Evolutionary conservation across 1,140 invertebrate genomes (phyloP), one percentile per base, ranked within the genome.

Genomic region (Heliconius himera): DNA sequence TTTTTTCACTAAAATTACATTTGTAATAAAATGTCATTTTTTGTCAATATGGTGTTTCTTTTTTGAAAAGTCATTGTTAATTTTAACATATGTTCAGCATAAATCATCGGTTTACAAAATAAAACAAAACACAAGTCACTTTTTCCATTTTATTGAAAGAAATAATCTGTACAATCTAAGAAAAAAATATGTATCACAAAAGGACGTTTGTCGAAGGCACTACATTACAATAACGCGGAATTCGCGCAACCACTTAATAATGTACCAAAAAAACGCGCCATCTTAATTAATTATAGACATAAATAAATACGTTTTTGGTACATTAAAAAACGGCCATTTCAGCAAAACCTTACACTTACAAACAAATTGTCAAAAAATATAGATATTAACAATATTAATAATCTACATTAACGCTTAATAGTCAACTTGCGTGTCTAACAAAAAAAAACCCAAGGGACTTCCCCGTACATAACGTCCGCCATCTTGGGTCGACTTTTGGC

Each of bases 281-380:
- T 41, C 56, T 76, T 22, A 76, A 36, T 66, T 60, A 20, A 38
- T 22, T 41, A 76, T 76, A 38, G 33, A 66, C 29, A 41, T 75
- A 33, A 74, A 74, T 74, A 74, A 54, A 76, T 70, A 66, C 22
- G 5, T 20, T 22, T 36, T 49, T 54, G 6, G 38, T 38, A 75
- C 78, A 76, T 71, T 76, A 41, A n/a, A 16, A 38, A 71, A 60
- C 60, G 75, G 41, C 75, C 51, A 46, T 73, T 3, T 73, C 77
- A 81, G 73, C 74, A 46, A 80, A 60, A 78, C 86, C 86, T 89
- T 89, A 89, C 51, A 80, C 81, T 79, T 88, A 87, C 83, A 77
- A 93, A 90, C 88, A 90, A 90, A 90, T 90, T 89, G 90, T 93
- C 90, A 91, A 93, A 93, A 93, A 92, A 92, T 92, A 91, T 87